Percentiles rank a stretch among this genome's conserved stretches.
phyloP scores from a whole-genome alignment of 1,140 invertebrate genomes.

The Micrasema longulum region DNA sequence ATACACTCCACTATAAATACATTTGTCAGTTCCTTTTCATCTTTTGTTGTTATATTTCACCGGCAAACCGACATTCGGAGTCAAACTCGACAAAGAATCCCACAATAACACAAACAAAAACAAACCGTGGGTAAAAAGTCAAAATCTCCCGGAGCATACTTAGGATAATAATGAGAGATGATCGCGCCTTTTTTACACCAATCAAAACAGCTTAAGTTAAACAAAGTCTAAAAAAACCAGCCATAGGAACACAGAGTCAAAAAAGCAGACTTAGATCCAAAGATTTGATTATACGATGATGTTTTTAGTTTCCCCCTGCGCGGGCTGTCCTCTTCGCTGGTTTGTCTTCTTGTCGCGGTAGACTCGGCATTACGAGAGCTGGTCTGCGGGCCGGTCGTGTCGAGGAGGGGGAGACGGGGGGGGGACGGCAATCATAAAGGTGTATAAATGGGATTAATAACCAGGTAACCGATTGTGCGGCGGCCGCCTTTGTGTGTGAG shows the following conservation, averaged over 20 bases:
- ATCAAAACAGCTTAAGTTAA: too few species aligned
- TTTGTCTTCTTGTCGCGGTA: too few species aligned
- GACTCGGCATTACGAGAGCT: slow-evolving; percentile 18
- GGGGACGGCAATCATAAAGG: slow-evolving; percentile 52
- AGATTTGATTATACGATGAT: neutral
- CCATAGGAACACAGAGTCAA: too few species aligned
- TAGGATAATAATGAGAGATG: too few species aligned
- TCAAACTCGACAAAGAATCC: neutral
- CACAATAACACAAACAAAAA: too few species aligned
- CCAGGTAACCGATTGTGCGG: slow-evolving; percentile 55
- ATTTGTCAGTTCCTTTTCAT: slow-evolving; percentile 46
- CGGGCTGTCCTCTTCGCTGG: too few species aligned
- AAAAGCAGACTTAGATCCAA: too few species aligned
- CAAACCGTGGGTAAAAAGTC: too few species aligned
- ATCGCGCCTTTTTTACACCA: too few species aligned
- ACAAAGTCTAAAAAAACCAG: too few species aligned
- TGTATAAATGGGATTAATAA: slow-evolving; percentile 56
- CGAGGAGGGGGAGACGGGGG: slow-evolving; percentile 5
- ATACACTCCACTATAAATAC: slow-evolving; percentile 46
- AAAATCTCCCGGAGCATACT: too few species aligned
- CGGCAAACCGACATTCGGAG: neutral
- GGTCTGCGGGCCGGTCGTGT: slow-evolving; percentile 1
- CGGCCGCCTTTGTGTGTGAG: slow-evolving; percentile 51
- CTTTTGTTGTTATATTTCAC: slow-evolving; percentile 22
- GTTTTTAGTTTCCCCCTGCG: neutral